These are phyloP conservation scores for Dryobates pubescens DNA, from an alignment of 2,797 vertebrate genomes.

Conservation along the genomic window DNA sequence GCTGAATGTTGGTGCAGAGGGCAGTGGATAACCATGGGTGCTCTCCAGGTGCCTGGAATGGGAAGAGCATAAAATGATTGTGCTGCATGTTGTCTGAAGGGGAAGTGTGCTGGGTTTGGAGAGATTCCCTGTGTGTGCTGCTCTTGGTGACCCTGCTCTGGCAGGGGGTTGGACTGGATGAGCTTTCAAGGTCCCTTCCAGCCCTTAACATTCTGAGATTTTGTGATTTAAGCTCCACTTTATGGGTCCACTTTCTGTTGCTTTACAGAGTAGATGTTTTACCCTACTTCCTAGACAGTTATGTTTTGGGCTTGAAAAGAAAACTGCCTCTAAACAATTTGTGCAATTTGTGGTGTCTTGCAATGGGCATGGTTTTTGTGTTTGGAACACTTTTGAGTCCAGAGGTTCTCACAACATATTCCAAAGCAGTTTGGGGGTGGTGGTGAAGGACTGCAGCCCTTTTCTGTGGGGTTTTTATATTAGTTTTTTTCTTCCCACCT, in stretches of 20 bases:
- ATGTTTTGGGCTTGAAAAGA: background rate
- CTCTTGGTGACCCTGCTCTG: too few species aligned
- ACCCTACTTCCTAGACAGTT: background rate
- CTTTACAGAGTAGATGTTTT: background rate
- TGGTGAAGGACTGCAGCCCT: background rate
- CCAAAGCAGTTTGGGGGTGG: background rate
- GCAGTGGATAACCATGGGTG: fast-evolving
- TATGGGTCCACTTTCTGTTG: background rate
- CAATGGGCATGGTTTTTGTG: background rate
- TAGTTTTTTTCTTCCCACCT: background rate
- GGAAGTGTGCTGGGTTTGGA: background rate
- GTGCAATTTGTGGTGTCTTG: background rate
- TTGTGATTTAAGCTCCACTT: background rate
- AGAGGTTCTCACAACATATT: background rate
- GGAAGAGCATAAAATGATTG: background rate
- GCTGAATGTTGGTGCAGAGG: background rate
- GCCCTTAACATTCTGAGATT: too few species aligned
- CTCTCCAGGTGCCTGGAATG: background rate
- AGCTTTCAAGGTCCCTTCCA: too few species aligned
- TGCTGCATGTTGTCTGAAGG: too few species aligned
- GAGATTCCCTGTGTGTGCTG: background rate
- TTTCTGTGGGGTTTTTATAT: background rate
- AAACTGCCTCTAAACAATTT: background rate
- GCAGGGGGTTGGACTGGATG: too few species aligned
- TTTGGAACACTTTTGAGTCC: background rate